Percentiles rank a stretch among this genome's conserved stretches.
phyloP scores from a whole-genome alignment of 2,888 invertebrate genomes.

The Drosophila neonasuta region DNA sequence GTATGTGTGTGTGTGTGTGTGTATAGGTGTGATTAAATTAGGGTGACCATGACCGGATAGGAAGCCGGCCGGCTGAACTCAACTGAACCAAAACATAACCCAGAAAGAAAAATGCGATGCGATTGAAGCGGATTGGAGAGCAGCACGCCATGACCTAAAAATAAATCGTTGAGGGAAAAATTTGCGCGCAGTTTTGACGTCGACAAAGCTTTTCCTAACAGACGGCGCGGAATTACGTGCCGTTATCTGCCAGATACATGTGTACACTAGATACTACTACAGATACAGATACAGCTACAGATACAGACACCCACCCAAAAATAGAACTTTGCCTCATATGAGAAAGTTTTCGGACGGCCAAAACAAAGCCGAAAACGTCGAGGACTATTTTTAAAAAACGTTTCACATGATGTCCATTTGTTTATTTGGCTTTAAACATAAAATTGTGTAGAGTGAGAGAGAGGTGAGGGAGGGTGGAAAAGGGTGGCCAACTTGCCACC shows the following conservation, averaged over 20 bases:
- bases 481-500: slow-evolving; percentile 50
- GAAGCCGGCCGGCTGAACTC: slow-evolving; percentile 20
- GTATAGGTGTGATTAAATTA: slow-evolving; percentile 1
- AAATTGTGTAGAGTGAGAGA: neutral
- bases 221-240: slow-evolving; percentile 69
- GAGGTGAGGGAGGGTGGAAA: slow-evolving; percentile 1
- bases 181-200: slow-evolving; percentile 57
- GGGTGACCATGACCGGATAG: slow-evolving; percentile 41
- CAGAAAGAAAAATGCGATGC: slow-evolving; percentile 25
- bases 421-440: slow-evolving; percentile 37
- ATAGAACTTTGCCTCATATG: slow-evolving; percentile 76
- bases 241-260: slow-evolving; percentile 58
- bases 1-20: neutral
- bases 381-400: slow-evolving; percentile 64
- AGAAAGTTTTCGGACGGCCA: slow-evolving; percentile 62
- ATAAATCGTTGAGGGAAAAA: slow-evolving; percentile 49
- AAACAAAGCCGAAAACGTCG: slow-evolving; percentile 46
- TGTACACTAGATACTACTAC: slow-evolving; percentile 43
- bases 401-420: slow-evolving; percentile 60
- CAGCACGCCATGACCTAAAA: slow-evolving; percentile 73
- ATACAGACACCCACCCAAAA: slow-evolving; percentile 53
- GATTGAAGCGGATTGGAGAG: slow-evolving; percentile 29
- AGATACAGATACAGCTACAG: slow-evolving; percentile 26
- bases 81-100: slow-evolving; percentile 30
- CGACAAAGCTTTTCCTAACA: slow-evolving; percentile 60